Evolutionary conservation across 2,797 vertebrate species (phyloP).

Genomic region (Gymnocypris eckloni): DNA sequence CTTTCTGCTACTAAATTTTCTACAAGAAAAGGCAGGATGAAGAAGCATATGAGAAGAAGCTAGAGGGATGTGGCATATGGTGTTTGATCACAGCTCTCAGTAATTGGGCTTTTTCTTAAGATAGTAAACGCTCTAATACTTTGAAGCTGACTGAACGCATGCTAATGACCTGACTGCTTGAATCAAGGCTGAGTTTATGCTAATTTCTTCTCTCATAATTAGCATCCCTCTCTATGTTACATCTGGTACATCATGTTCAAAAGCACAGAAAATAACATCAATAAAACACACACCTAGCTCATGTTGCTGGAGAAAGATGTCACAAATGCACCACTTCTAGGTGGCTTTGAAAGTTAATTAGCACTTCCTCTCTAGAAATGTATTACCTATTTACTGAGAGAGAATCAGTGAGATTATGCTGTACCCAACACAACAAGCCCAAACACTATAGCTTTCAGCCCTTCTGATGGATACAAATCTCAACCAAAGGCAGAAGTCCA

Average conservation of each 20-base stretch:
- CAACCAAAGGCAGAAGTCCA: neutral
- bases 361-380: conserved; percentile 11
- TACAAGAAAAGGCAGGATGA: conserved; percentile 6
- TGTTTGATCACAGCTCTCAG: conserved; percentile 54
- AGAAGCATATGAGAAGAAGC: neutral
- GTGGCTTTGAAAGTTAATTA: conserved; percentile 63
- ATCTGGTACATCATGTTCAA: conserved; percentile 57
- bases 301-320: conserved; percentile 31
- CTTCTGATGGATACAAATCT: neutral
- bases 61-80: conserved; percentile 39
- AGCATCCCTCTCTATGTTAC: conserved; percentile 58
- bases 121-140: conserved; percentile 58
- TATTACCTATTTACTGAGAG: neutral
- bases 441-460: neutral
- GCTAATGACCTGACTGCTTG: conserved; percentile 63
- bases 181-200: conserved; percentile 63
- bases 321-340: conserved; percentile 22
- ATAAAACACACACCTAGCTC: conserved; percentile 10
- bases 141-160: conserved; percentile 57
- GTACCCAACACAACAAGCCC: neutral
- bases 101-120: conserved; percentile 49
- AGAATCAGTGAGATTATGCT: conserved; percentile 1
- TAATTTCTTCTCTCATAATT: conserved; percentile 65
- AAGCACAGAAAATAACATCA: conserved; percentile 55
- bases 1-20: neutral